Percentiles rank a stretch among this genome's conserved stretches.
Evolutionary conservation across 2,888 invertebrate species (phyloP).

Genomic region (Tholera decimalis): DNA sequence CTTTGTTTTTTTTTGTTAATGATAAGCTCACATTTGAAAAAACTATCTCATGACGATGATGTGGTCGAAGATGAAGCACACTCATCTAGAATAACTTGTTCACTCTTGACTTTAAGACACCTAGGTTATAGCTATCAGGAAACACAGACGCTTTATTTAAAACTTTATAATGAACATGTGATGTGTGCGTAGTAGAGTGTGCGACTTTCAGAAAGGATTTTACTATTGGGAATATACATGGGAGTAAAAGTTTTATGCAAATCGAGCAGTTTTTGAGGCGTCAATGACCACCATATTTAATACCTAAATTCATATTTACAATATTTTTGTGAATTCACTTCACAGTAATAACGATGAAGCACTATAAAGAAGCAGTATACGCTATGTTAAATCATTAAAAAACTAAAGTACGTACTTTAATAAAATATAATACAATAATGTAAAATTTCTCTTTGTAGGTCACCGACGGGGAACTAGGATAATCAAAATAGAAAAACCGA

Average conservation of each 20-base stretch:
- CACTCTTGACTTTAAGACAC: no score
- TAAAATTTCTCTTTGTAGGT: constrained; percentile 72
- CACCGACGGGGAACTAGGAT: constrained; percentile 63
- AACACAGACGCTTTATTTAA: no score
- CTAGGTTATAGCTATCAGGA: no score
- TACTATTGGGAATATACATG: background rate
- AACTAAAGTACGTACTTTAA: constrained; percentile 17
- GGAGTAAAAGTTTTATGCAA: background rate
- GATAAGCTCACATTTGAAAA: no score
- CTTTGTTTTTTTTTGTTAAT: no score
- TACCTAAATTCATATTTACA: background rate
- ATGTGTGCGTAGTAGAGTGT: background rate
- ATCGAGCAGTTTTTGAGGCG: background rate
- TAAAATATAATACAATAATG: constrained; percentile 50
- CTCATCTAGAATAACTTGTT: no score
- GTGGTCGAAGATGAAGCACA: no score
- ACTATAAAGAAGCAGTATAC: background rate
- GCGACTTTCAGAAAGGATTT: background rate
- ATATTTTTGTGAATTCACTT: background rate
- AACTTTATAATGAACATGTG: no score
- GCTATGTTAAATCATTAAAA: background rate
- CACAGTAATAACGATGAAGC: background rate
- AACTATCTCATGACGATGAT: no score
- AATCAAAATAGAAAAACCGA: constrained; percentile 65
- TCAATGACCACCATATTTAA: background rate